Base-by-base conservation (phyloP, 2,888 invertebrate species). In the Chaitophorus viminalis region DNA sequence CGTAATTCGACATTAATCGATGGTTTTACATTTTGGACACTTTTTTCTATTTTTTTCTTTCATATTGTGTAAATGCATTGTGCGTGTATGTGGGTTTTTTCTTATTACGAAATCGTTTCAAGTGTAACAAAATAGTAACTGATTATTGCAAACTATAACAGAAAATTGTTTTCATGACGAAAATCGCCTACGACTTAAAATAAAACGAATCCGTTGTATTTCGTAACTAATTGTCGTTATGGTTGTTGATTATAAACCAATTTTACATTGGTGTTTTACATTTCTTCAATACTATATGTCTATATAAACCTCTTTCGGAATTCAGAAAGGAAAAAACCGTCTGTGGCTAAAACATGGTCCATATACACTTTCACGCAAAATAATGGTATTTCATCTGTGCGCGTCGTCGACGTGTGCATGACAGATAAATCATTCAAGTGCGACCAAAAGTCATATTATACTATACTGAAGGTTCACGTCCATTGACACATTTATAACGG, bases 401-500 rank as follows among this genome's bases (percentile, higher is more conserved):
- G 31, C 1, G 18, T 31, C n/a, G 46, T 18, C 18, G n/a, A 17
- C 29, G 52, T 18, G 29, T 11, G 33, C 25, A 79, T 36, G 33
- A 25, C 25, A 74, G 17, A 78, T 25, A 31, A 54, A 36, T 77
- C 70, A 25, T 77, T 29, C 17, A 25, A 83, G 31, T 65, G 65
- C 77, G 39, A 79, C 72, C 52, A 18, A 78, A 70, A 85, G 65
- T 65, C 60, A 21, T 82, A 39, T 29, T 29, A 36, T 31, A 17
- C 75, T 29, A 36, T 31, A 17, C 75, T 14, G 29, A 60, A 84
- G 36, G 65, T 46, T 65, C 77, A 77, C 76, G 65, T 46, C 75
- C 77, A 77, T 68, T 85, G 68, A 85, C 68, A 84, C 85, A 77
- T 77, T 77, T 84, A 39, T 65, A 83, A 74, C 72, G n/a, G 74